Evolutionary conservation across 1,140 invertebrate species (phyloP).

Genomic region (Ceratina japonica): DNA sequence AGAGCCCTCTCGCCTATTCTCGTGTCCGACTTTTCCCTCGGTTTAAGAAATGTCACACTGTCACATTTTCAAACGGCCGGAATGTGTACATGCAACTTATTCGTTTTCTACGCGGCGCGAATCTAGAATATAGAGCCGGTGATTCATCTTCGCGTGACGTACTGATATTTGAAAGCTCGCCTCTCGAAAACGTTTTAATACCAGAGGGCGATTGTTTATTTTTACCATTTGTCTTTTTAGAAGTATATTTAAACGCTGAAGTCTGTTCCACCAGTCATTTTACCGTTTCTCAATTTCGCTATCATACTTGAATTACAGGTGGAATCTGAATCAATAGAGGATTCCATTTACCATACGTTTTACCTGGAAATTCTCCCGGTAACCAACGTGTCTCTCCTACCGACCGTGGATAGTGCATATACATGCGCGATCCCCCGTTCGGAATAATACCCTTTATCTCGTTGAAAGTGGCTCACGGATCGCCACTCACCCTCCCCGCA

Average conservation of each 20-base stretch:
- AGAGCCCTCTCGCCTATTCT: too few relatives aligned
- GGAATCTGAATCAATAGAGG: too few relatives aligned
- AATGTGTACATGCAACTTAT: not conserved
- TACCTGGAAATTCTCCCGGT: not conserved
- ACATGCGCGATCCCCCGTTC: too few relatives aligned
- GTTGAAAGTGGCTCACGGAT: not conserved
- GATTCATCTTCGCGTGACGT: not conserved
- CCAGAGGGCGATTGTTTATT: not conserved
- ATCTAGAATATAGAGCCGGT: not conserved
- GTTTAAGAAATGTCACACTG: not conserved
- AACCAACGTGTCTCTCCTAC: not conserved
- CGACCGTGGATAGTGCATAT: constrained; percentile 12
- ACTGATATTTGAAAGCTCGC: not conserved
- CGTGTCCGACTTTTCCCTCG: not conserved
- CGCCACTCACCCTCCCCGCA: too few relatives aligned
- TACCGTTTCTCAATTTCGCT: too few relatives aligned
- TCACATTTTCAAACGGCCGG: not conserved
- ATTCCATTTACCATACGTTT: constrained; percentile 8
- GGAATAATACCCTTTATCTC: too few relatives aligned
- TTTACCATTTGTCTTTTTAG: not conserved
- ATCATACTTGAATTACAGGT: too few relatives aligned
- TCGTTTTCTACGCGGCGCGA: not conserved
- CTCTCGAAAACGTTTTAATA: constrained; percentile 6
- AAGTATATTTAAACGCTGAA: too few relatives aligned
- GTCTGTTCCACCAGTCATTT: too few relatives aligned